These are phyloP conservation scores for Telmatochromis bifrenatus DNA, from an alignment of 2,113 vertebrate species.

Conservation along the genomic window DNA sequence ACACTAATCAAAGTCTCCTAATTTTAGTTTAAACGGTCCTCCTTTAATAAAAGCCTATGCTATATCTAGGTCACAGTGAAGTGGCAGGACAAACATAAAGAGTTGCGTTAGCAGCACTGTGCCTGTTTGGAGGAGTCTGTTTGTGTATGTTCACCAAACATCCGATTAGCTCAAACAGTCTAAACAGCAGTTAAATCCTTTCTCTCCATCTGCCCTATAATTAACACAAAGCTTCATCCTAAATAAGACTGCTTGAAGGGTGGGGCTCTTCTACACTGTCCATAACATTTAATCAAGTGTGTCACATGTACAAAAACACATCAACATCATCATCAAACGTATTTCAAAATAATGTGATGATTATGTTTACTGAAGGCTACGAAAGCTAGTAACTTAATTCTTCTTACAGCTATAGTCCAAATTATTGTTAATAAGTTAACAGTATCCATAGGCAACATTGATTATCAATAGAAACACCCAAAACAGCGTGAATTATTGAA, in stretches of 20 bases:
- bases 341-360: not conserved
- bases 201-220: slow-evolving; percentile 48
- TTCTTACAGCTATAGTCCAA: not conserved
- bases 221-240: slow-evolving; percentile 18
- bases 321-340: not conserved
- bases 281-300: not conserved
- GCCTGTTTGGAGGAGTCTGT: slow-evolving; percentile 16
- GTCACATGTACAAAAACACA: not conserved
- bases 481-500: not conserved
- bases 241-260: not conserved
- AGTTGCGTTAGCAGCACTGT: slow-evolving; percentile 43
- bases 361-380: not conserved
- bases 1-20: not conserved
- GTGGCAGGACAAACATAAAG: slow-evolving; percentile 61
- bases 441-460: not conserved
- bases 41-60: slow-evolving; percentile 12
- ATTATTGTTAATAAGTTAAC: not conserved
- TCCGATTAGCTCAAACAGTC: slow-evolving; percentile 40
- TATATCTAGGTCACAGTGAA: slow-evolving; percentile 55
- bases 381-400: not conserved
- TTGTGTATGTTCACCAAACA: slow-evolving; percentile 54
- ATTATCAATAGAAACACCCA: not conserved
- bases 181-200: slow-evolving; percentile 42
- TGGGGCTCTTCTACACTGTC: not conserved
- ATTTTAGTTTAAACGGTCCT: not conserved